phyloP scores from a whole-genome alignment of 2,113 vertebrate genomes.

The Talpa occidentalis region DNA sequence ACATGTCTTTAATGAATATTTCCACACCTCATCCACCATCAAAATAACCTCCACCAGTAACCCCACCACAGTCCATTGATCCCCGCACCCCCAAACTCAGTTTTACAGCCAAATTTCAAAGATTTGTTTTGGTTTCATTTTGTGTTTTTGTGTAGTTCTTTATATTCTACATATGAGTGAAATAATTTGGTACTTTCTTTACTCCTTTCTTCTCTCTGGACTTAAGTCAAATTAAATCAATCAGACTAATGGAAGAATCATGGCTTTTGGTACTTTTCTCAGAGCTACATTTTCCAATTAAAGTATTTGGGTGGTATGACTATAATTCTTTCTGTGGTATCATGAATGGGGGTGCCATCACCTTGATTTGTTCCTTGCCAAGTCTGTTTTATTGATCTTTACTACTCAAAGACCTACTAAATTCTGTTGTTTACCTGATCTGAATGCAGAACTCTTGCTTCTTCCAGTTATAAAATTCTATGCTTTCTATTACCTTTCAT shows the following conservation, averaged over 20 bases:
- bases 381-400: not conserved
- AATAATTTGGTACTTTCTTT: not conserved
- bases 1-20: no score
- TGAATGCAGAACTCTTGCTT: not conserved
- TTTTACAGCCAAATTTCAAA: no score
- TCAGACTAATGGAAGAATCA: not conserved
- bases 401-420: not conserved
- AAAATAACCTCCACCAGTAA: no score
- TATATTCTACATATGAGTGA: not conserved
- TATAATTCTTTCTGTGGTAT: not conserved
- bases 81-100: no score
- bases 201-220: not conserved
- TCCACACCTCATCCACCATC: no score
- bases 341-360: not conserved
- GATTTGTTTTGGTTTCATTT: not conserved
- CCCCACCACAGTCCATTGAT: no score
- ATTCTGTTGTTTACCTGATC: not conserved
- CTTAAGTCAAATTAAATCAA: not conserved
- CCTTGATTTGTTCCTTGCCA: not conserved
- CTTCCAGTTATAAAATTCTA: not conserved
- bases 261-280: not conserved
- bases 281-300: not conserved
- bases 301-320: not conserved
- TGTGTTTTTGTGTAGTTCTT: not conserved
- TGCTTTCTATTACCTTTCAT: not conserved